phyloP scores from a whole-genome alignment of 2,888 invertebrate genomes.

The Apodemia duryi region DNA sequence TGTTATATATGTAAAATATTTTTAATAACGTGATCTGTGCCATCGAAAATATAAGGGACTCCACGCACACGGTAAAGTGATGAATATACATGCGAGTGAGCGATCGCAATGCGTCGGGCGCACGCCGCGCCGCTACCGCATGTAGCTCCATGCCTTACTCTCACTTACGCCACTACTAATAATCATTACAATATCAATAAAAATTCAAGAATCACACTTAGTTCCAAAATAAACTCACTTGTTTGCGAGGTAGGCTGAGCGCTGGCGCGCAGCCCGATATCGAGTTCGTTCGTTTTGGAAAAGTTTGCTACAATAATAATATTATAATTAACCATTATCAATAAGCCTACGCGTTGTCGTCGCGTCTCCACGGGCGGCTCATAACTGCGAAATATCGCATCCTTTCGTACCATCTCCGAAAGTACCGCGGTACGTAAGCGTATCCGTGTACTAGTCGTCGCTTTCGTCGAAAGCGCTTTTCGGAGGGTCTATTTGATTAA shows the following conservation, averaged over 20 bases:
- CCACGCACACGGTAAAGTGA: constrained; percentile 70
- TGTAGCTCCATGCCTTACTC: constrained; percentile 58
- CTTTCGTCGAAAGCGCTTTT: constrained; percentile 29
- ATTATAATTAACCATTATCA: constrained; percentile 77
- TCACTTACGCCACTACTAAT: constrained; percentile 78
- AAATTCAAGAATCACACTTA: constrained; percentile 86
- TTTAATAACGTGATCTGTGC: constrained; percentile 76
- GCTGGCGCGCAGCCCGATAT: constrained; percentile 78
- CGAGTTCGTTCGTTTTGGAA: constrained; percentile 81
- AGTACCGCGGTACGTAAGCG: constrained; percentile 8
- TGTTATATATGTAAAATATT: constrained; percentile 38
- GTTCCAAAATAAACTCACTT: constrained; percentile 88
- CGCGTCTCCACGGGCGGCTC: constrained; percentile 68
- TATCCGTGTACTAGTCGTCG: constrained; percentile 28
- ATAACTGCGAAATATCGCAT: constrained; percentile 35
- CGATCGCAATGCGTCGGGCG: constrained; percentile 33
- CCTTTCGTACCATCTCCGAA: constrained; percentile 31
- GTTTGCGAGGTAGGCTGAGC: constrained; percentile 85
- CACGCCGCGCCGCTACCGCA: constrained; percentile 41
- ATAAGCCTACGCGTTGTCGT: constrained; percentile 77
- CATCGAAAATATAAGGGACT: constrained; percentile 76
- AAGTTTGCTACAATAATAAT: constrained; percentile 79
- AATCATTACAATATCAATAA: constrained; percentile 80
- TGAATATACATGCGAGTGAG: constrained; percentile 50
- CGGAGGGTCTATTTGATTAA: constrained; percentile 32